A percentile compares a stretch with the other conserved stretches of the same genome.
phyloP scores from a whole-genome alignment of 2,113 vertebrate genomes.

The Nycticebus coucang region DNA sequence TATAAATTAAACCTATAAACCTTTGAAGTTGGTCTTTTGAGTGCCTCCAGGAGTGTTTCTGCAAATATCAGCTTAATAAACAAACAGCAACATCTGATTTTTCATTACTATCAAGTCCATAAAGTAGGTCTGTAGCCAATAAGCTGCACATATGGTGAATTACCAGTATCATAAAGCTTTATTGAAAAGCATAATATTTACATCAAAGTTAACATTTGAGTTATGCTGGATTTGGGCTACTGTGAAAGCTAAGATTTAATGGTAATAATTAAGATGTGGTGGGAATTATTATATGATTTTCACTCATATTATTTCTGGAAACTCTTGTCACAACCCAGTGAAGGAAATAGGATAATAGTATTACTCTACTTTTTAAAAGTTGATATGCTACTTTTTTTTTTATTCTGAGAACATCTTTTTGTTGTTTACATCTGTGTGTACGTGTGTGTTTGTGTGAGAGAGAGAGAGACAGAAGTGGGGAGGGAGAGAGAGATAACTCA shows the following conservation, averaged over 20 bases:
- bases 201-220: slow-evolving; percentile 31
- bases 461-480: too few species aligned
- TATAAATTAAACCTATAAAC: slow-evolving; percentile 42
- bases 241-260: slow-evolving; percentile 15
- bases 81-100: slow-evolving; percentile 53
- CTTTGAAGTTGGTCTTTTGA: slow-evolving; percentile 34
- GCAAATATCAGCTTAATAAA: slow-evolving; percentile 57
- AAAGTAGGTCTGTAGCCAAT: slow-evolving; percentile 6
- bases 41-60: slow-evolving; percentile 28
- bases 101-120: slow-evolving; percentile 49
- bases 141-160: slow-evolving; percentile 54
- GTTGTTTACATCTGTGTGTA: not conserved
- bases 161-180: slow-evolving; percentile 52
- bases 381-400: not conserved
- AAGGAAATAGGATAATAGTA: not conserved
- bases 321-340: not conserved
- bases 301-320: not conserved
- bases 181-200: slow-evolving; percentile 57
- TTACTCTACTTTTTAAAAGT: not conserved
- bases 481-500: not conserved
- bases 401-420: not conserved
- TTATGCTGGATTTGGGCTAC: slow-evolving; percentile 33
- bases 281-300: not conserved
- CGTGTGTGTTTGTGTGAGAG: accelerated
- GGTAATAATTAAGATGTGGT: not conserved